Conservation (phyloP, 2,888 invertebrate genomes). For the Rotaria socialis region DNA sequence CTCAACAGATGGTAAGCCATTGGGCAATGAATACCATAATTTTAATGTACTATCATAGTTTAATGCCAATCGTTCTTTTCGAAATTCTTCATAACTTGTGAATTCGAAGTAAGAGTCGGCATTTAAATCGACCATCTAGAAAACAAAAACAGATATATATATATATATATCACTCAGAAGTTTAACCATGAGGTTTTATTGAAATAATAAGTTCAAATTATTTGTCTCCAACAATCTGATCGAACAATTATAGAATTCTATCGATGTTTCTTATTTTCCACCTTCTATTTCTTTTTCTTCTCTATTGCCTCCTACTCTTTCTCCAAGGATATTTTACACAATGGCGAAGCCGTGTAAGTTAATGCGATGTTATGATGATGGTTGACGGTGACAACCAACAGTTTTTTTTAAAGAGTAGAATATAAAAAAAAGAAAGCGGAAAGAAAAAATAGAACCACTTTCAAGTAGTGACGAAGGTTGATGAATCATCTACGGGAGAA, state of each 20-base stretch:
- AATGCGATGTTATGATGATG: not conserved
- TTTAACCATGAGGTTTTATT: not conserved
- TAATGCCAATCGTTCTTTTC: not conserved
- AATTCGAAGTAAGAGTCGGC: not conserved
- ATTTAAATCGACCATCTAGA: not conserved
- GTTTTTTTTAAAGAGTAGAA: not conserved
- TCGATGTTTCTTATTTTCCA: not conserved
- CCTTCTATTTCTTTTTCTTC: not conserved
- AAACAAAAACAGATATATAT: not conserved
- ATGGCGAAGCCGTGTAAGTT: not conserved
- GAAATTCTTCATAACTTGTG: not conserved
- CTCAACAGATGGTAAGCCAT: not conserved
- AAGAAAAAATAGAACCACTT: not conserved
- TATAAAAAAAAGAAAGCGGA: not conserved
- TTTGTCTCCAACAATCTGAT: not conserved
- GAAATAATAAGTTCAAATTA: not conserved
- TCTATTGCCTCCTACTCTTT: not conserved
- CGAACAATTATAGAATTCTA: not conserved
- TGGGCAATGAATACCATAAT: constrained; percentile 20
- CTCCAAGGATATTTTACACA: not conserved
- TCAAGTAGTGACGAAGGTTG: not conserved
- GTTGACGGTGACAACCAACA: not conserved
- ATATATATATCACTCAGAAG: not conserved
- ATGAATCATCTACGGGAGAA: not conserved
- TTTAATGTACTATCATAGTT: constrained; percentile 24